Evolutionary conservation across 2,113 vertebrate species (phyloP).

Genomic region (Pseudolaguvia tuberculata): DNA sequence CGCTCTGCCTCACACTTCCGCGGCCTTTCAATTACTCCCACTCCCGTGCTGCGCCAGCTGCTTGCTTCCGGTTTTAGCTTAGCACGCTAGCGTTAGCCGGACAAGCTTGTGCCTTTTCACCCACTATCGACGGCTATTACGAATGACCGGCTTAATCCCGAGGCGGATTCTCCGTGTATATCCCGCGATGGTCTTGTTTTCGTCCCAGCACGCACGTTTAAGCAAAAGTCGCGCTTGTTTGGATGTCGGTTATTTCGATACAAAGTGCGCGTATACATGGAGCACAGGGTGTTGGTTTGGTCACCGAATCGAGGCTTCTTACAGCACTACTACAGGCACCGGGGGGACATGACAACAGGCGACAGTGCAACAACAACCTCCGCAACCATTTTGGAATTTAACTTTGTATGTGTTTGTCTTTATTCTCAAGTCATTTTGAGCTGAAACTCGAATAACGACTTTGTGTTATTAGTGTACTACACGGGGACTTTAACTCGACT

Average conservation of each 20-base stretch:
- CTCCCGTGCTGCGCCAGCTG: constrained; percentile 42
- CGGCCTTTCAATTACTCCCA: constrained; percentile 37
- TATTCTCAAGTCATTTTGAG: constrained; percentile 9
- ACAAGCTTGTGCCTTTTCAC: constrained; percentile 43
- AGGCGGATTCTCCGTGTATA: constrained; percentile 24
- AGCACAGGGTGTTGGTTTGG: constrained; percentile 71
- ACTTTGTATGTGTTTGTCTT: constrained; percentile 48
- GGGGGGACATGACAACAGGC: constrained; percentile 84
- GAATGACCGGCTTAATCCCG: constrained; percentile 36
- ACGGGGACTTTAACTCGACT: neutral
- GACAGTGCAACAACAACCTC: constrained; percentile 83
- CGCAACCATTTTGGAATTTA: constrained; percentile 84
- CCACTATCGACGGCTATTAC: constrained; percentile 48
- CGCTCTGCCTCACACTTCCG: constrained; percentile 34
- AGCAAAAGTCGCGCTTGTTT: constrained; percentile 72
- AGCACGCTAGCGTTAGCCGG: constrained; percentile 45
- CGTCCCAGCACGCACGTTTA: constrained; percentile 40
- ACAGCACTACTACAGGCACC: constrained; percentile 91
- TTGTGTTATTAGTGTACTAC: neutral
- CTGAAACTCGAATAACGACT: neutral
- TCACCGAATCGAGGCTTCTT: constrained; percentile 75
- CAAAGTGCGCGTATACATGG: constrained; percentile 74
- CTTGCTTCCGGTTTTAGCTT: constrained; percentile 36
- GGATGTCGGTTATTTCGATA: constrained; percentile 63
- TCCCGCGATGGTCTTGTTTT: constrained; percentile 32